Base-by-base conservation (phyloP, 2,797 vertebrate species). In the Mycteria americana region DNA sequence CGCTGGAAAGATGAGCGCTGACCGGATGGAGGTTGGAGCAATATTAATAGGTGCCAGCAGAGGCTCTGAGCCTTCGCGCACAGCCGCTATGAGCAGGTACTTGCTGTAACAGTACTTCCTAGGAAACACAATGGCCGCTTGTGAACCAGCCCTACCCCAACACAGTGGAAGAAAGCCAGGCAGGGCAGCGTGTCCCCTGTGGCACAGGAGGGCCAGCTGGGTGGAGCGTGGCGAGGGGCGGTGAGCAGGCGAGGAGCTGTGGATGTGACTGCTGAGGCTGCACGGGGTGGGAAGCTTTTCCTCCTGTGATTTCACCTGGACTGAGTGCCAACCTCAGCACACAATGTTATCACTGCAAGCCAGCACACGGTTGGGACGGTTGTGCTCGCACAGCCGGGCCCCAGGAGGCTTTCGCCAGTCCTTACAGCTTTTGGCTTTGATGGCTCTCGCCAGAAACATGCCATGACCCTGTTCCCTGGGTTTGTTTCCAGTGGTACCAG, bases 291-390 rank as follows among this genome's bases (percentile, higher is more conserved):
- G 95, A 96, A 91, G 91, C 76, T 51, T 94, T 97, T 94, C 94
- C 91, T 92, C 82, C 10, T 68, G 93, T 95, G 96, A 97, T 68
- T 95, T 92, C 92, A 97, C 95, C 94, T 96, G 97, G 91, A 76
- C 18, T 68, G 56, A 0, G 19, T 95, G 97, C 96, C 96, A 97
- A 11, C 81, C 96, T 43, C 85, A 2, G 83, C 84, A 93, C 87
- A 97, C 97, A 97, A 96, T 97, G 97, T 97, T 97, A 97, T 97
- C 97, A 6, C 78, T 21, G 64, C 7, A 6, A 45, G 35, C 85
- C 97, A 97, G 96, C 93, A 67, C 91, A n/a, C 0, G 75, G 85
- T 27, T 8, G 31, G 86, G 17, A 51, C 0, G 74, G 70, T 59
- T 77, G 51, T 27, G 63, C 92, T 93, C 4, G 0, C 72, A 41